A percentile compares a stretch with the other conserved stretches of the same genome.
Conservation (phyloP, 2,797 vertebrate species). For the Urocyon cinereoargenteus region DNA sequence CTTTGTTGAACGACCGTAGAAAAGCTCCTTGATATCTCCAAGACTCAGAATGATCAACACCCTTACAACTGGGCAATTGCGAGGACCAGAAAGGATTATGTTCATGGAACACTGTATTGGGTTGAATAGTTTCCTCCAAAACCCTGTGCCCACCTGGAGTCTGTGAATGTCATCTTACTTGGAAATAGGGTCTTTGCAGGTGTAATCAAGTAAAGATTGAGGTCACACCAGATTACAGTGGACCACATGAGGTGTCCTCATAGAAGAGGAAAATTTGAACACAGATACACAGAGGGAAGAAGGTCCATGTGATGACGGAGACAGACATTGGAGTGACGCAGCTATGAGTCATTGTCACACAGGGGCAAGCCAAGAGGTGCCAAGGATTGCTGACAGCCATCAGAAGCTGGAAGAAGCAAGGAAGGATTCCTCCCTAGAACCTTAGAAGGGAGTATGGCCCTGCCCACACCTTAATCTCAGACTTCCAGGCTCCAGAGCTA, state of each 20-base stretch:
- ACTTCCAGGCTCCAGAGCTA: neutral
- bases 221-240: neutral
- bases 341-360: neutral
- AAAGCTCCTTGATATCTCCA: neutral
- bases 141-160: no score
- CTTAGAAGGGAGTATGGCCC: accelerated
- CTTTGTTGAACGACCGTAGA: neutral
- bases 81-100: neutral
- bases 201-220: neutral
- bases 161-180: neutral
- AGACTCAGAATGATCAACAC: neutral
- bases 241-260: neutral
- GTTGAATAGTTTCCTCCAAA: neutral
- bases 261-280: neutral
- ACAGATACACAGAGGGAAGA: neutral
- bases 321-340: neutral
- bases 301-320: accelerated
- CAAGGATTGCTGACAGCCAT: neutral
- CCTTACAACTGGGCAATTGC: accelerated
- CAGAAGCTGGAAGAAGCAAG: neutral
- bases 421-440: accelerated
- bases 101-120: neutral
- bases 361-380: neutral
- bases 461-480: neutral
- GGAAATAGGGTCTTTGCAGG: neutral